A percentile compares a stretch with the other conserved stretches of the same genome.
Conservation (phyloP, 2,797 vertebrate species). For the Melopsittacus undulatus region DNA sequence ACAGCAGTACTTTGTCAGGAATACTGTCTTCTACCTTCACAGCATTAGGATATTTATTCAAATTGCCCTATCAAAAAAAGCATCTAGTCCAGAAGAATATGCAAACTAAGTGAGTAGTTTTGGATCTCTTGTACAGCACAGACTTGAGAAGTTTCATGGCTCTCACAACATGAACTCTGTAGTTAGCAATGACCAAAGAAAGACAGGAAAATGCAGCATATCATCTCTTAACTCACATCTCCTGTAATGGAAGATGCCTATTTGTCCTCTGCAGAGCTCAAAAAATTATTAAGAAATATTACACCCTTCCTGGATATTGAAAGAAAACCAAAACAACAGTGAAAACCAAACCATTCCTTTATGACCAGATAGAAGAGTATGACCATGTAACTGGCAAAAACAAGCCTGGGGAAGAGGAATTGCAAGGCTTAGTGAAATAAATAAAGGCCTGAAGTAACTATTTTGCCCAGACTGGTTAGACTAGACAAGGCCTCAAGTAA, state of each 20-base stretch:
- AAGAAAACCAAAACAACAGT: neutral
- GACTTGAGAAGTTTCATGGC: neutral
- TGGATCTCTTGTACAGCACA: neutral
- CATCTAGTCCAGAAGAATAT: neutral
- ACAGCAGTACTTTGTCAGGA: neutral
- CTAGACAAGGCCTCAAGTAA: neutral
- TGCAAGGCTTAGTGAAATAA: neutral
- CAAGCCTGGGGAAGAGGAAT: neutral
- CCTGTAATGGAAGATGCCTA: neutral
- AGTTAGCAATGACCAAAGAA: neutral
- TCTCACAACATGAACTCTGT: neutral
- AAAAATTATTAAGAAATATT: neutral
- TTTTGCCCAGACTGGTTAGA: neutral
- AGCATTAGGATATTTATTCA: neutral
- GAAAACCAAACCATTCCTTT: neutral
- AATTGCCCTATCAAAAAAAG: neutral
- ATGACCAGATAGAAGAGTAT: neutral
- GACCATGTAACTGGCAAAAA: neutral
- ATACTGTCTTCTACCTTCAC: neutral
- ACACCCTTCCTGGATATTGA: neutral
- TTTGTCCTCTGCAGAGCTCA: neutral
- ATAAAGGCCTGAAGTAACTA: neutral
- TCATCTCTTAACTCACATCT: neutral
- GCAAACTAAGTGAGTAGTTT: neutral
- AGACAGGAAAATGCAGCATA: neutral